Conservation (phyloP, 2,888 invertebrate species). For the Herminia tarsipennalis region DNA sequence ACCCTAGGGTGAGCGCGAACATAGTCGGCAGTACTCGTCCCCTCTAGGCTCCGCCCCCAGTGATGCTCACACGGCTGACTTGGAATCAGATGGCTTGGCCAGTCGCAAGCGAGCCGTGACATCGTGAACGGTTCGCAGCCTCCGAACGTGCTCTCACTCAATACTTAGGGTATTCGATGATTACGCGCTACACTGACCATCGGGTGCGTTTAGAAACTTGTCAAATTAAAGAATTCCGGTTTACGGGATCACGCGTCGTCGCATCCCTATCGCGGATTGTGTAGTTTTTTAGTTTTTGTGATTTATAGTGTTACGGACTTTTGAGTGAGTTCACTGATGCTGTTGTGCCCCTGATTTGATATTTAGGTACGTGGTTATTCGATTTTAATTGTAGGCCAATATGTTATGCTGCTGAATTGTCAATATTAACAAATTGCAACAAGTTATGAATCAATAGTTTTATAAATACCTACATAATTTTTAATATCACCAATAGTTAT, state of each 20-base stretch:
- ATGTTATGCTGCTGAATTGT: neutral
- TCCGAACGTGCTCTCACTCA: slow-evolving; percentile 66
- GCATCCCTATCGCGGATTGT: slow-evolving; percentile 64
- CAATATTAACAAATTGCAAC: neutral
- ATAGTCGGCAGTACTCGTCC: slow-evolving; percentile 51
- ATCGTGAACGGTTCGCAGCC: slow-evolving; percentile 83
- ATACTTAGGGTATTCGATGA: slow-evolving; percentile 79
- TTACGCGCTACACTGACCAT: slow-evolving; percentile 81
- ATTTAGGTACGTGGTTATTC: slow-evolving; percentile 47
- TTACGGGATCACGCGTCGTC: slow-evolving; percentile 59
- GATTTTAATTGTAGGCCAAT: slow-evolving; percentile 18
- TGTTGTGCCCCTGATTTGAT: slow-evolving; percentile 47
- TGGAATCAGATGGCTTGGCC: slow-evolving; percentile 85
- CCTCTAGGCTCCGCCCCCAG: slow-evolving; percentile 73
- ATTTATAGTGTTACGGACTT: slow-evolving; percentile 57
- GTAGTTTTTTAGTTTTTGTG: slow-evolving; percentile 64
- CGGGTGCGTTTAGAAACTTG: slow-evolving; percentile 73
- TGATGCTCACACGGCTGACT: slow-evolving; percentile 85
- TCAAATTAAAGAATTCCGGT: slow-evolving; percentile 77
- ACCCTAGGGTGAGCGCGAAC: slow-evolving; percentile 65
- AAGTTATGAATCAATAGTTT: too few species aligned
- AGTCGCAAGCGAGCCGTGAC: slow-evolving; percentile 84
- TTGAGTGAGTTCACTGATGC: slow-evolving; percentile 47
- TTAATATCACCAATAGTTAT: too few species aligned
- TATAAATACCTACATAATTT: too few species aligned